These are phyloP conservation scores for Stichodactyla mertensii DNA, from an alignment of 64 coral and sea anemone species.

Conservation along the genomic window DNA sequence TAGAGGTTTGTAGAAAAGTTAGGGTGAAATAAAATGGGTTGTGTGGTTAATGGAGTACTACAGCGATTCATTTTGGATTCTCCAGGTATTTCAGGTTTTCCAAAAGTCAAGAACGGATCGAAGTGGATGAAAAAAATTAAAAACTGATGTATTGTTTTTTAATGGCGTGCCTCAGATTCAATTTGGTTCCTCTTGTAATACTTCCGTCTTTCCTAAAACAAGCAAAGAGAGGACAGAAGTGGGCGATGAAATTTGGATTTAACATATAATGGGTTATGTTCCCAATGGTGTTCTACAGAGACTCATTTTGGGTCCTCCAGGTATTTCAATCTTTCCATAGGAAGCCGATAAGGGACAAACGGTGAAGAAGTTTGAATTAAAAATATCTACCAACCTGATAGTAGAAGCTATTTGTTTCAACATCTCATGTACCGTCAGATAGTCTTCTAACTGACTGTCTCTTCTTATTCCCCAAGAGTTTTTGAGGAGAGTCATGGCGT, in stretches of 20 bases:
- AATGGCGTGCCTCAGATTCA: too few relatives aligned
- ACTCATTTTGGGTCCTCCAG: not conserved
- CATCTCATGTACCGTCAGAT: conserved; percentile 51
- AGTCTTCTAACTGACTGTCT: conserved; percentile 50
- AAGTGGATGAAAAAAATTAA: too few relatives aligned
- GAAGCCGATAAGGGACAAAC: not conserved
- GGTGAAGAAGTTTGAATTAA: not conserved
- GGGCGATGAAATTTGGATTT: too few relatives aligned
- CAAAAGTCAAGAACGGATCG: too few relatives aligned
- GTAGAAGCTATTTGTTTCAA: conserved; percentile 52
- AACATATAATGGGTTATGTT: too few relatives aligned
- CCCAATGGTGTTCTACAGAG: not conserved
- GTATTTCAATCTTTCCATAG: too few relatives aligned
- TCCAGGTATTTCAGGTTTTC: not conserved
- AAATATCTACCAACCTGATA: conserved; percentile 40
- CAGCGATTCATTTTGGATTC: not conserved
- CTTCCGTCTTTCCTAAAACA: too few relatives aligned
- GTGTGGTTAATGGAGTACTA: not conserved
- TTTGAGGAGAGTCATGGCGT: conserved; percentile 77
- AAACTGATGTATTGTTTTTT: too few relatives aligned
- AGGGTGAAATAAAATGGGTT: too few relatives aligned
- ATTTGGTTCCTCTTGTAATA: too few relatives aligned
- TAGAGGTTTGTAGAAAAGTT: too few relatives aligned
- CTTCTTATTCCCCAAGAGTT: conserved; percentile 69
- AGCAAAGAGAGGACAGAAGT: too few relatives aligned